phyloP scores from a whole-genome alignment of 2,113 vertebrate species.

The Corydoras sp. region DNA sequence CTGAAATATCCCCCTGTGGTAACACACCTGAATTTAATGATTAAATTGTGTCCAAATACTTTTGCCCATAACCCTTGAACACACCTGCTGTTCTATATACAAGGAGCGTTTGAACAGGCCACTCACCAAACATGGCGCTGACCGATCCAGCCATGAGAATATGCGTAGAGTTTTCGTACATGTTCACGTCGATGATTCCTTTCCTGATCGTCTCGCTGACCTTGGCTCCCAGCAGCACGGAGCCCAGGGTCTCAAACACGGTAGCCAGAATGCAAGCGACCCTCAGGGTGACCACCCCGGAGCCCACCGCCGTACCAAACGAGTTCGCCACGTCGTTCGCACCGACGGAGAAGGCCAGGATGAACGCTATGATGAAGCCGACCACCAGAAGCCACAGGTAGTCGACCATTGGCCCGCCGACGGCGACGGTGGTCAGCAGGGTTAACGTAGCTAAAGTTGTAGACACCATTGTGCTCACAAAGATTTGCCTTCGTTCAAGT shows the following conservation, averaged over 20 bases:
- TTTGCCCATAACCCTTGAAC: too few relatives aligned
- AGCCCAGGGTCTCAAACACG: slow-evolving; percentile 89
- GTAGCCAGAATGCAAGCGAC: slow-evolving; percentile 89
- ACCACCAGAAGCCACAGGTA: slow-evolving; percentile 83
- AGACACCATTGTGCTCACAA: slow-evolving; percentile 55
- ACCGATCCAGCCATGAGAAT: slow-evolving; percentile 83
- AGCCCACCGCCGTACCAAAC: slow-evolving; percentile 93
- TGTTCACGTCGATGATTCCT: slow-evolving; percentile 80
- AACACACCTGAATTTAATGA: too few relatives aligned
- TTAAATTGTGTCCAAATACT: too few relatives aligned
- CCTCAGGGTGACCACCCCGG: slow-evolving; percentile 86
- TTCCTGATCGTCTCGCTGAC: slow-evolving; percentile 95
- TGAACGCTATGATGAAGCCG: slow-evolving; percentile 91
- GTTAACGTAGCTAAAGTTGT: slow-evolving; percentile 50
- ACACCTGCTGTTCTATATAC: too few relatives aligned
- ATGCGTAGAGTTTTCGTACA: slow-evolving; percentile 70
- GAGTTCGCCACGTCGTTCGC: slow-evolving; percentile 98
- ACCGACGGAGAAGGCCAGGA: slow-evolving; percentile 93
- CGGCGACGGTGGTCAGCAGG: slow-evolving; percentile 34
- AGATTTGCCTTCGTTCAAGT: slow-evolving; percentile 51
- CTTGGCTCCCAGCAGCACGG: slow-evolving; percentile 87
- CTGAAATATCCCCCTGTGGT: too few relatives aligned
- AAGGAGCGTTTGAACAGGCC: neutral
- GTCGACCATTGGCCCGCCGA: neutral
- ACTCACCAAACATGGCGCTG: slow-evolving; percentile 90